These are phyloP conservation scores for Drosophila ambigua DNA, from an alignment of 1,140 invertebrate species.

Conservation along the genomic window DNA sequence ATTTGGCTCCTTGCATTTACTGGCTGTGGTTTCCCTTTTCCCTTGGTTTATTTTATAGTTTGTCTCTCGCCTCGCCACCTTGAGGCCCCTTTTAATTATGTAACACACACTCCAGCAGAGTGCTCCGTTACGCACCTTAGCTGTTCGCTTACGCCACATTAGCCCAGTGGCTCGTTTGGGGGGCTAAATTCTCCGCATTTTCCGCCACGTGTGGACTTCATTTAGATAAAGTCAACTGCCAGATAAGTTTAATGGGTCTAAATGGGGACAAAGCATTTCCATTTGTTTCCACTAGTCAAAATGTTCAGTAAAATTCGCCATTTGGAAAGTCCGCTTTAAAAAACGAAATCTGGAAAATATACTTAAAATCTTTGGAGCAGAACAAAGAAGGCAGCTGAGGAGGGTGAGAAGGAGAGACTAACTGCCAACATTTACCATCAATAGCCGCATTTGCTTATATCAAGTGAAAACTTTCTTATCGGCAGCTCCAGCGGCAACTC, in stretches of 20 bases:
- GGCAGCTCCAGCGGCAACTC: conserved; percentile 70
- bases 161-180: conserved; percentile 1
- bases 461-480: conserved; percentile 76
- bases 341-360: conserved; percentile 18
- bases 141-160: conserved; percentile 18
- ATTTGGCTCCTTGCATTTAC: conserved; percentile 44
- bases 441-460: conserved; percentile 75
- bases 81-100: conserved; percentile 65
- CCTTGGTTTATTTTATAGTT: conserved; percentile 75
- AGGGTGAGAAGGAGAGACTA: conserved; percentile 18
- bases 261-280: conserved; percentile 56
- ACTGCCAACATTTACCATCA: conserved; percentile 68
- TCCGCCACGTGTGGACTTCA: conserved; percentile 56
- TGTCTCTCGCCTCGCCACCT: conserved; percentile 60
- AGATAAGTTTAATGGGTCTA: conserved; percentile 31
- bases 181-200: conserved; percentile 47
- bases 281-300: conserved; percentile 21
- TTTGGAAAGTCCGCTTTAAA: conserved; percentile 8
- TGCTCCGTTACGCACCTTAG: conserved; percentile 73
- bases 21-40: conserved; percentile 15
- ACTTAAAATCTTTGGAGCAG: conserved; percentile 30
- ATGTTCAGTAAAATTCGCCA: conserved; percentile 6
- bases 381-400: neutral
- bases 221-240: conserved; percentile 62
- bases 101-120: conserved; percentile 64